These are phyloP conservation scores for Zosterops borbonicus DNA, from an alignment of 2,113 vertebrate genomes.

Conservation along the genomic window DNA sequence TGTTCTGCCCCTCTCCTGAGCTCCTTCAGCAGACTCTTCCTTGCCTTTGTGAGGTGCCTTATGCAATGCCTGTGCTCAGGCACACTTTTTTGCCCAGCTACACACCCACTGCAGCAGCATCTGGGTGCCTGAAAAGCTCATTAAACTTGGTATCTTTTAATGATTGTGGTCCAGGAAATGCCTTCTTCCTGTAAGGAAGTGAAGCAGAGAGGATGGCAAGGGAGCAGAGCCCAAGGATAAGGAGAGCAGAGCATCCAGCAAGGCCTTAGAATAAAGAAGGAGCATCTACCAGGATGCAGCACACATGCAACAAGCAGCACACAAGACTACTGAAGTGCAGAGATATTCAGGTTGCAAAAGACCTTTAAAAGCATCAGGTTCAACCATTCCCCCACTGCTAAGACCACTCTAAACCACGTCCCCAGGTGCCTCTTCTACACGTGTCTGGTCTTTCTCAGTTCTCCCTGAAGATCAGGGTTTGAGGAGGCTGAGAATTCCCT, in stretches of 20 bases:
- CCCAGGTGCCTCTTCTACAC: accelerated
- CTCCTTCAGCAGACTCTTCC: neutral
- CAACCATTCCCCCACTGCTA: neutral
- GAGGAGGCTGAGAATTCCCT: neutral
- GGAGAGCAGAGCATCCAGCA: neutral
- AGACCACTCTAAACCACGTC: neutral
- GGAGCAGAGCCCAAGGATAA: neutral
- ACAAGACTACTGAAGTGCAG: accelerated
- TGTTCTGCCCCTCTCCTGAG: neutral
- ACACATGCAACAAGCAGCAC: accelerated
- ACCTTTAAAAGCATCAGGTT: neutral
- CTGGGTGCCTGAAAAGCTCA: neutral
- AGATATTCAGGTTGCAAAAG: neutral
- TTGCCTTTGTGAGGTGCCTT: neutral
- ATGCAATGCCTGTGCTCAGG: neutral
- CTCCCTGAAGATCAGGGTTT: neutral
- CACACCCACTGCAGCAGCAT: neutral
- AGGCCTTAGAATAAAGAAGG: neutral
- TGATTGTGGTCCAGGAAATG: neutral
- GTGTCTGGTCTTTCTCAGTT: neutral
- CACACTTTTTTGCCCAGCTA: neutral
- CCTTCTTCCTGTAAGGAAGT: neutral
- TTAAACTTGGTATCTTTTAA: neutral
- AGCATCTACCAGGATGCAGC: neutral
- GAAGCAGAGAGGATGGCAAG: neutral